Conservation (phyloP, 2,888 invertebrate genomes). For the Apotomis betuletana region DNA sequence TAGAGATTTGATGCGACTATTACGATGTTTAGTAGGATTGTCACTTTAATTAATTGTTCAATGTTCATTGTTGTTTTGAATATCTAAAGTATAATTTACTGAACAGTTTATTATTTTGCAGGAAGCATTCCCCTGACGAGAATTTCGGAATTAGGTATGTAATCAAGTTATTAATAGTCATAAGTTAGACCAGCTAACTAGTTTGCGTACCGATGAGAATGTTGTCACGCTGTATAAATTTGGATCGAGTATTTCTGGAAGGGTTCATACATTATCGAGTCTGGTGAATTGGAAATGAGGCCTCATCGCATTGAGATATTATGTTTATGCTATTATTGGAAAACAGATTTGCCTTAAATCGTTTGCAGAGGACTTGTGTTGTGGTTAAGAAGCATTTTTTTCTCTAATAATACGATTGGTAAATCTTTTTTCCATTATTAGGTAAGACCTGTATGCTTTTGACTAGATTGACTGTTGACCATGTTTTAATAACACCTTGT, state of each 20-base stretch:
- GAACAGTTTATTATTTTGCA: conserved; percentile 56
- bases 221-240: background rate
- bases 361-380: no score
- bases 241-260: conserved; percentile 1
- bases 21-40: conserved; percentile 11
- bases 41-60: conserved; percentile 19
- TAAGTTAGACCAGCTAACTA: background rate
- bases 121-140: conserved; percentile 84
- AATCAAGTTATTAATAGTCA: conserved; percentile 7
- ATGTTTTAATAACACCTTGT: no score
- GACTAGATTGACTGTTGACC: no score
- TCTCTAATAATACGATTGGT: no score
- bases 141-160: conserved; percentile 83
- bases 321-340: background rate
- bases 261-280: background rate
- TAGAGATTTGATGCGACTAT: conserved; percentile 1
- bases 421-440: no score
- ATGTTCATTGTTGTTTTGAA: conserved; percentile 17
- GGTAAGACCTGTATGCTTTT: no score
- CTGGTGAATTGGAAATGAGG: conserved; percentile 10
- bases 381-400: no score
- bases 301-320: background rate
- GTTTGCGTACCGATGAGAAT: background rate
- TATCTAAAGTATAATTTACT: conserved; percentile 7
- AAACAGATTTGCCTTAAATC: background rate